phyloP scores from a whole-genome alignment of 2,888 invertebrate genomes.

The Thalpophila matura region DNA sequence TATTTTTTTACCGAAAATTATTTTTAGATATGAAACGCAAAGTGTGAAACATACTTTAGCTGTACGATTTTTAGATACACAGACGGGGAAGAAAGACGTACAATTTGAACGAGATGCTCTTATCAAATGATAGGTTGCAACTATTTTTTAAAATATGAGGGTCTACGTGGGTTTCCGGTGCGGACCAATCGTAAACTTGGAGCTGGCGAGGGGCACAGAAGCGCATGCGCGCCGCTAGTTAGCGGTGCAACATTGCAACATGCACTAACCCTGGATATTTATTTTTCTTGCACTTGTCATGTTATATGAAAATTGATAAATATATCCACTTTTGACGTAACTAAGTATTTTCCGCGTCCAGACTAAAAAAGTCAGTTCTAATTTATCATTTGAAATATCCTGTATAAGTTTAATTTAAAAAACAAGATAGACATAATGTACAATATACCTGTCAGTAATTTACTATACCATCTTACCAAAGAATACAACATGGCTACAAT shows the following conservation, averaged over 20 bases:
- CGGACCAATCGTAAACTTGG: conserved; percentile 33
- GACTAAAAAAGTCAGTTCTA: too few species aligned
- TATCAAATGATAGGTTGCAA: conserved; percentile 47
- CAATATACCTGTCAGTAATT: conserved; percentile 44
- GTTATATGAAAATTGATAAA: conserved; percentile 2
- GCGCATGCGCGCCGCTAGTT: conserved; percentile 37
- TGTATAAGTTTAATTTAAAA: too few species aligned
- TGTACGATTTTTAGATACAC: too few species aligned
- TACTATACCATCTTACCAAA: conserved; percentile 10
- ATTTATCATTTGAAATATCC: too few species aligned
- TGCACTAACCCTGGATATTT: conserved; percentile 24
- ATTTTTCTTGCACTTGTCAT: conserved; percentile 16
- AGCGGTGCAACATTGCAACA: conserved; percentile 36
- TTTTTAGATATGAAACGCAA: neutral
- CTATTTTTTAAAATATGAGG: conserved; percentile 22
- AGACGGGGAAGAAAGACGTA: conserved; percentile 2
- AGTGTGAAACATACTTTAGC: conserved; percentile 12
- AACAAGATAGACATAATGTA: neutral
- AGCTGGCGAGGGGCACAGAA: conserved; percentile 14
- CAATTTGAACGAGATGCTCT: conserved; percentile 13
- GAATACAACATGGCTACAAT: neutral
- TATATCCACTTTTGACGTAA: too few species aligned
- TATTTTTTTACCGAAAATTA: neutral
- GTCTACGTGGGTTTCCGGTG: conserved; percentile 15
- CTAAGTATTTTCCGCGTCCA: too few species aligned